These are phyloP conservation scores for Pterophyllum scalare DNA, from an alignment of 2,113 vertebrate species.

Conservation along the genomic window DNA sequence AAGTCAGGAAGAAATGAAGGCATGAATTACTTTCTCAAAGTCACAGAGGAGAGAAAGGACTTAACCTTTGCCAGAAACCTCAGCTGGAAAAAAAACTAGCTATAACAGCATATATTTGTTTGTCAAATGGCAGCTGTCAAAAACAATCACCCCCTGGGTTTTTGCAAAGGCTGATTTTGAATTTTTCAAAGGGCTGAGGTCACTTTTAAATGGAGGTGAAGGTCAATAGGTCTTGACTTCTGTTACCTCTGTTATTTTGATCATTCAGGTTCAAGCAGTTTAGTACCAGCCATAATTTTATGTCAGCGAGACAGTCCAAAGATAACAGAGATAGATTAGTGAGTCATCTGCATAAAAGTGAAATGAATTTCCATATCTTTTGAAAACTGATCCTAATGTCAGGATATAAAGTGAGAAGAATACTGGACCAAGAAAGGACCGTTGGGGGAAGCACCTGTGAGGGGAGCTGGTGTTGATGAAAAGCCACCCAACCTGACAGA, in stretches of 20 bases:
- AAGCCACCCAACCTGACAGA: neutral
- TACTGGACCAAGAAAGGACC: neutral
- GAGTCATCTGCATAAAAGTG: neutral
- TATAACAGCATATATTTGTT: neutral
- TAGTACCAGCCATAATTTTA: neutral
- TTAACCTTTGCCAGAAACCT: neutral
- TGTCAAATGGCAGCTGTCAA: too few relatives aligned
- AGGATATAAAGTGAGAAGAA: neutral
- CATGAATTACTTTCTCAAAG: too few relatives aligned
- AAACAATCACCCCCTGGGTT: neutral
- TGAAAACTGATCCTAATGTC: neutral
- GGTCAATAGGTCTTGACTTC: neutral
- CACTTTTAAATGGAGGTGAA: neutral
- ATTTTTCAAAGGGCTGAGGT: neutral
- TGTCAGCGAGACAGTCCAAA: neutral
- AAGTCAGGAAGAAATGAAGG: too few relatives aligned
- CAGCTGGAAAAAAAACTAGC: neutral
- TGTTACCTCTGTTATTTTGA: neutral
- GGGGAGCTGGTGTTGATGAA: neutral
- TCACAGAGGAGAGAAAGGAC: neutral
- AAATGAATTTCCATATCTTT: neutral
- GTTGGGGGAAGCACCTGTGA: neutral
- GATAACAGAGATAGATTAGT: neutral
- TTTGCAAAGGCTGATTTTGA: neutral
- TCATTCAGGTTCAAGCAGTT: accelerated